Conservation (phyloP, 1,140 invertebrate species). For the Eulimnadia texana region DNA sequence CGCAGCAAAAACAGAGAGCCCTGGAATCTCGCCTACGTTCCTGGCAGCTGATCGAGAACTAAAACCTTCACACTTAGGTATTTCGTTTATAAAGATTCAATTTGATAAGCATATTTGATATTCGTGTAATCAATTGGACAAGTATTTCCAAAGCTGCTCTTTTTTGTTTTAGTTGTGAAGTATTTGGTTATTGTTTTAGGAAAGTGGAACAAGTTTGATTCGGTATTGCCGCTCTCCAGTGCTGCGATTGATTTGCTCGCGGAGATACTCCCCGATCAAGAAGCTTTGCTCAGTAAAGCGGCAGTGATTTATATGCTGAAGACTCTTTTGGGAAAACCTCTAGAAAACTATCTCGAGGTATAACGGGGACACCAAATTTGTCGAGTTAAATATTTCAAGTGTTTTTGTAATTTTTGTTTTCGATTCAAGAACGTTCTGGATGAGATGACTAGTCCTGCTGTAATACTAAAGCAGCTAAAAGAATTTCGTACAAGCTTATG, state of each 20-base stretch:
- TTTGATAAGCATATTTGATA: too few species aligned
- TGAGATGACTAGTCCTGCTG: background rate
- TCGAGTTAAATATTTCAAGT: too few species aligned
- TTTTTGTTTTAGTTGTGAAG: conserved; percentile 2
- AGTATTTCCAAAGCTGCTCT: background rate
- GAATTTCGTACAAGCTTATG: background rate
- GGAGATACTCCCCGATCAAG: background rate
- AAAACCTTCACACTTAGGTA: too few species aligned
- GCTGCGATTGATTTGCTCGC: conserved; percentile 18
- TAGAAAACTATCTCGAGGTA: background rate
- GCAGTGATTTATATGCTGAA: background rate
- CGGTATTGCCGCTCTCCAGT: conserved; percentile 19
- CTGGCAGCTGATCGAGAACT: too few species aligned
- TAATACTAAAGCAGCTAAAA: background rate
- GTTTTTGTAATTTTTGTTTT: too few species aligned
- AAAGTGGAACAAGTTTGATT: conserved; percentile 9
- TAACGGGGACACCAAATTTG: too few species aligned
- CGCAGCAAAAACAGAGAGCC: too few species aligned
- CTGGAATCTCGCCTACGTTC: too few species aligned
- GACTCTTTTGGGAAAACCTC: background rate
- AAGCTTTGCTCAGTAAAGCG: conserved; percentile 5
- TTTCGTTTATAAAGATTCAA: too few species aligned
- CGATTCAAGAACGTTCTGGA: background rate
- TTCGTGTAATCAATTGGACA: too few species aligned
- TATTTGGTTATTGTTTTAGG: background rate